phyloP scores from a whole-genome alignment of 2,113 vertebrate species.

The Macroglossus sobrinus region DNA sequence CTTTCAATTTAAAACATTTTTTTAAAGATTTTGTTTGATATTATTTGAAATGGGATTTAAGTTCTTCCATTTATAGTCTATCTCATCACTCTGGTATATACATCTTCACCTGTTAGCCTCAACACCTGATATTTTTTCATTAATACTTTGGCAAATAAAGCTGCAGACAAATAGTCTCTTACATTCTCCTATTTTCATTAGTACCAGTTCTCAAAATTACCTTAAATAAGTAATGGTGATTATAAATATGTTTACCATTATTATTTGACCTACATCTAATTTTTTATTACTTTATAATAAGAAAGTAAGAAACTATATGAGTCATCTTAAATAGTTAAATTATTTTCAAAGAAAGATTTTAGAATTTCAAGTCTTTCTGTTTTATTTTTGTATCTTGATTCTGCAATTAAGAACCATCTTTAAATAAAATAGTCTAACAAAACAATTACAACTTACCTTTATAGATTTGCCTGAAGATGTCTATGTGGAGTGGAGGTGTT shows the following conservation, averaged over 20 bases:
- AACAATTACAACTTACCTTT: too few relatives aligned
- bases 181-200: neutral
- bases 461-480: too few relatives aligned
- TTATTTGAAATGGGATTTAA: neutral
- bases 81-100: neutral
- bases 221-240: neutral
- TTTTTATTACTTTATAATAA: neutral
- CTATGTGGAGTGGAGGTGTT: too few relatives aligned
- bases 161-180: neutral
- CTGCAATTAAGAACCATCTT: neutral
- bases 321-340: neutral
- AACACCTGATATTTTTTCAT: neutral
- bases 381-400: neutral
- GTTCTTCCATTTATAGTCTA: neutral
- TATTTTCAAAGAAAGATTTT: neutral
- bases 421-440: neutral
- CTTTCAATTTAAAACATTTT: neutral
- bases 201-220: neutral
- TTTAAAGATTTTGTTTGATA: neutral
- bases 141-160: neutral
- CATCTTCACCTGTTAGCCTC: rapidly evolving
- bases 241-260: too few relatives aligned
- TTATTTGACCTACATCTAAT: neutral
- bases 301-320: neutral
- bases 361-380: neutral